Evolutionary conservation across 2,113 vertebrate species (phyloP), one percentile per base, ranked within the genome.

Genomic region (Syngnathus typhle): DNA sequence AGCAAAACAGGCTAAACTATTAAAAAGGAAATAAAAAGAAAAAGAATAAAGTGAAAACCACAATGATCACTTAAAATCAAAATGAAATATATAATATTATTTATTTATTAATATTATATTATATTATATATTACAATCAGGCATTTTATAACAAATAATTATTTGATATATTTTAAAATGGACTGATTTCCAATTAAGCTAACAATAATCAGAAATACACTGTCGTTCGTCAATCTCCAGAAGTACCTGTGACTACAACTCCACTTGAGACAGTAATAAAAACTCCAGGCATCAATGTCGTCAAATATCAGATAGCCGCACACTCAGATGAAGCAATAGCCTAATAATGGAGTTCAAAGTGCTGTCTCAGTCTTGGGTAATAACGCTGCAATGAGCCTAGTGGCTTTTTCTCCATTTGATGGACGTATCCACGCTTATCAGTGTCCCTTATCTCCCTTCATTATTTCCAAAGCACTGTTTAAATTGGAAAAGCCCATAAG

Each of bases 401-500:
- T 69, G 81, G 76, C 79, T 88, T 88, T 85, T 90, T 86, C 86
- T 84, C 72, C 71, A 44, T 74, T 82, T 89, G 89, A 89, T 85
- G 83, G 88, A 87, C 87, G 75, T 87, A 78, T 85, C 83, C 80
- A 72, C 82, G 79, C 82, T 88, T 91, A 89, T 89, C 88, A 73
- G 47, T 59, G 75, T 65, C 76, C 70, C 85, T 88, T 89, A 90
- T 90, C 88, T 82, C 60, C 82, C 82, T 88, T 90, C 85, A 87
- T 89, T 90, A 89, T 87, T 90, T 89, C 85, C 84, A 82, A 88
- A 88, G 82, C 87, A 86, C 73, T 82, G 75, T 85, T 82, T 89
- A 90, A 89, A 90, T 88, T 89, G 89, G 88, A 89, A 88, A 89
- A 89, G 81, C 85, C 85, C 82, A 85, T 87, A 85, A 88, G 86